These are phyloP conservation scores for Gonioctena quinquepunctata DNA, from an alignment of 1,140 invertebrate species.

Conservation along the genomic window DNA sequence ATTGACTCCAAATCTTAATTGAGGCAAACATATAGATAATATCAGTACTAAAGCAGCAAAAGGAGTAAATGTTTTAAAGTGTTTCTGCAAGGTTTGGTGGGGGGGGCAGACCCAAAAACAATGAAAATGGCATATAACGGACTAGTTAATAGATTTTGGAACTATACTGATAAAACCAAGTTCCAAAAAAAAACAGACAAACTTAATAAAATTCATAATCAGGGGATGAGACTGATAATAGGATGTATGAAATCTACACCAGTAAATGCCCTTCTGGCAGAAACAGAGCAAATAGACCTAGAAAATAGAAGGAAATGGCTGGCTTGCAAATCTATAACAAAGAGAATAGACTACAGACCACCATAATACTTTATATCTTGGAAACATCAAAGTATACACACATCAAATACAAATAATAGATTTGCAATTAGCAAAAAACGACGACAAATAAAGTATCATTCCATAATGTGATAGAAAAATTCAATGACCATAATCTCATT, in stretches of 20 bases:
- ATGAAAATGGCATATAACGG: slow-evolving; percentile 3
- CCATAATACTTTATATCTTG: not conserved
- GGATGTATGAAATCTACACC: slow-evolving; percentile 15
- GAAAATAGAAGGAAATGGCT: not conserved
- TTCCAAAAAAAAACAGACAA: not conserved
- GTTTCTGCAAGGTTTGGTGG: too few relatives aligned
- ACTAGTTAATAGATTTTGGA: not conserved
- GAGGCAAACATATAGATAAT: slow-evolving; percentile 6
- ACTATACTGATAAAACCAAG: not conserved
- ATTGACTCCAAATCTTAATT: slow-evolving; percentile 1
- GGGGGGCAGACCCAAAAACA: too few relatives aligned
- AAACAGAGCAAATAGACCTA: slow-evolving; percentile 5
- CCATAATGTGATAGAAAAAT: too few relatives aligned
- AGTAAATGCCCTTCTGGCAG: too few relatives aligned
- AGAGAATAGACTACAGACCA: not conserved
- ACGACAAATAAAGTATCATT: too few relatives aligned
- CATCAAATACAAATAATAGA: too few relatives aligned
- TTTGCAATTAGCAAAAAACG: too few relatives aligned
- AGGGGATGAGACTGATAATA: not conserved
- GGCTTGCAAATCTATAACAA: too few relatives aligned
- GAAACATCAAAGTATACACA: too few relatives aligned
- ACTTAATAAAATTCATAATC: too few relatives aligned
- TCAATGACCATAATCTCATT: too few relatives aligned
- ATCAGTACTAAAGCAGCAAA: slow-evolving; percentile 6
- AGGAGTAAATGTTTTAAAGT: slow-evolving; percentile 6